These are phyloP conservation scores for Poecilia velifera DNA, from an alignment of 2,797 vertebrate genomes.

Conservation along the genomic window DNA sequence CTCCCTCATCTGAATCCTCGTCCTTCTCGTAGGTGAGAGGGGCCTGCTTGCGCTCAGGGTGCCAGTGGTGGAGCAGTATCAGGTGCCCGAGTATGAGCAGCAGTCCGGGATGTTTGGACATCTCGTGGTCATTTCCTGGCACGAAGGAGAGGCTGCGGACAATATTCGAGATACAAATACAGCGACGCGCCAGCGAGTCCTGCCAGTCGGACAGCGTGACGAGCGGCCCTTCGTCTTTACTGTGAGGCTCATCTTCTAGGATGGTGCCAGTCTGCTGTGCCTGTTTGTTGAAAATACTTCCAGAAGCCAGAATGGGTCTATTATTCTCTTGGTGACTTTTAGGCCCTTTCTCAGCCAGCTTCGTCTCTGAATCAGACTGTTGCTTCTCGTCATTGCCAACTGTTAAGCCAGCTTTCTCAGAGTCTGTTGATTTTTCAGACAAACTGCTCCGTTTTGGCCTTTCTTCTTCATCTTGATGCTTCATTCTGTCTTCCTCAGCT, in stretches of 20 bases:
- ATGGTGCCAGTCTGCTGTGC: constrained; percentile 85
- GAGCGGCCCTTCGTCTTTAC: constrained; percentile 96
- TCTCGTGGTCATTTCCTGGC: constrained; percentile 97
- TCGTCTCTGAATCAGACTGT: constrained; percentile 75
- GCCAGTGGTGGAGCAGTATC: constrained; percentile 95
- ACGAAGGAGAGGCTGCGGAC: constrained; percentile 98
- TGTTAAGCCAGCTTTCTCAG: constrained; percentile 70
- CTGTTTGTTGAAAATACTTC: constrained; percentile 78
- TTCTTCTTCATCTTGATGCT: constrained; percentile 68
- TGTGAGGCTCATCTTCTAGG: constrained; percentile 97
- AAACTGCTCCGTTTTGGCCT: constrained; percentile 51
- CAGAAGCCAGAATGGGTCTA: constrained; percentile 78
- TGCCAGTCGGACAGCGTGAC: constrained; percentile 95
- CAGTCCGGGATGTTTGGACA: constrained; percentile 97
- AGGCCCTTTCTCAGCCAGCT: constrained; percentile 65
- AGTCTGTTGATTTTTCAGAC: constrained; percentile 60
- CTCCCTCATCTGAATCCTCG: constrained; percentile 93
- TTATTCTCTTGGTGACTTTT: constrained; percentile 79
- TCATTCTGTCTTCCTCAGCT: constrained; percentile 75
- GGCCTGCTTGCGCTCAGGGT: constrained; percentile 95
- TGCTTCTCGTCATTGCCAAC: constrained; percentile 74
- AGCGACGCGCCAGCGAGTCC: constrained; percentile 95
- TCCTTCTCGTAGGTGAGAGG: constrained; percentile 97
- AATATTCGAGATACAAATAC: constrained; percentile 96
- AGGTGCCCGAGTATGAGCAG: constrained; percentile 94